Evolutionary conservation across 2,888 invertebrate species (phyloP).

Genomic region (Tetragonula carbonaria): DNA sequence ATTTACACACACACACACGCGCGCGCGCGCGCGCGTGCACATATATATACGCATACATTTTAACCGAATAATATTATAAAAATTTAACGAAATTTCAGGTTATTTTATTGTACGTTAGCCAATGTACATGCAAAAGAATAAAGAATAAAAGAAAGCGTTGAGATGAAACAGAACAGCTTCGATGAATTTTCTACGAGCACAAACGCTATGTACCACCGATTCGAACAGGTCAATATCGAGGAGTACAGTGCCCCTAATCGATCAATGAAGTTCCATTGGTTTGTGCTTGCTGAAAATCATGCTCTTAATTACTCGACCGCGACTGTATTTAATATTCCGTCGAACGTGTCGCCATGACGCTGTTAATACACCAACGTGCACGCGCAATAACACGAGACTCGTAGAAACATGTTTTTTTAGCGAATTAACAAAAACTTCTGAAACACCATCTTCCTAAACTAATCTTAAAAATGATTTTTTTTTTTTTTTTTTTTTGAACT

Average conservation of each 20-base stretch:
- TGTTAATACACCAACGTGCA: background rate
- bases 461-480: background rate
- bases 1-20: too few relatives aligned
- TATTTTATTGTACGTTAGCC: background rate
- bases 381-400: background rate
- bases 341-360: constrained; percentile 8
- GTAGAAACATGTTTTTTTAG: constrained; percentile 4
- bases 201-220: constrained; percentile 2
- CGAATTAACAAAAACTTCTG: constrained; percentile 9
- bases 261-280: constrained; percentile 29
- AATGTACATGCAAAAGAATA: background rate
- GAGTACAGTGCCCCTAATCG: constrained; percentile 41
- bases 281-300: constrained; percentile 25
- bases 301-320: constrained; percentile 31
- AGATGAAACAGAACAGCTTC: background rate
- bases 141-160: background rate
- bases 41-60: background rate
- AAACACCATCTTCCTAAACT: constrained; percentile 6
- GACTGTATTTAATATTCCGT: constrained; percentile 38
- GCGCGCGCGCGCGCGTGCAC: too few relatives aligned
- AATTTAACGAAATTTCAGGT: background rate
- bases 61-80: background rate
- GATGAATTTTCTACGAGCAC: constrained; percentile 30
- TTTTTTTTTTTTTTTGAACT: background rate
- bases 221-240: constrained; percentile 18